These are phyloP conservation scores for Clarias laeviceps DNA, from an alignment of 2,797 vertebrate species.

Conservation along the genomic window DNA sequence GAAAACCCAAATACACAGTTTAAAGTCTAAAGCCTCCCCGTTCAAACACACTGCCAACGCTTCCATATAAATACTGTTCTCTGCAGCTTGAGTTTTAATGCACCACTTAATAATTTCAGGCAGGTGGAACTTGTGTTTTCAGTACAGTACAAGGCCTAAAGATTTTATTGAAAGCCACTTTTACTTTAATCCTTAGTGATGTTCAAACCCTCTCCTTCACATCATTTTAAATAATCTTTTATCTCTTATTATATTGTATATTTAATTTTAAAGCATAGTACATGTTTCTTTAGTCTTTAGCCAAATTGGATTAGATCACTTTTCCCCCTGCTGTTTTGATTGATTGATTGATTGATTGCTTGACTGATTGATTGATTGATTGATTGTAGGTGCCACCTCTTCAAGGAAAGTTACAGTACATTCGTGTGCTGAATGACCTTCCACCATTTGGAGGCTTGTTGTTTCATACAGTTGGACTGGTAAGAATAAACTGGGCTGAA, in stretches of 20 bases:
- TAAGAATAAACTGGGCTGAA: slow-evolving; percentile 66
- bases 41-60: too few relatives aligned
- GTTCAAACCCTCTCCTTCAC: background rate
- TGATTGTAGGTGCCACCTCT: slow-evolving; percentile 83
- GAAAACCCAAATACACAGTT: too few relatives aligned
- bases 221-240: background rate
- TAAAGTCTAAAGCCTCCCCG: too few relatives aligned
- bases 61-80: too few relatives aligned
- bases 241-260: background rate
- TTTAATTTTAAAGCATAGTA: background rate
- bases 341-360: background rate
- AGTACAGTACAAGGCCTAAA: background rate
- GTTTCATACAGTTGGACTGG: slow-evolving; percentile 96
- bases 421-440: slow-evolving; percentile 95
- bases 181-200: background rate
- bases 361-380: background rate
- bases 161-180: slow-evolving; percentile 2
- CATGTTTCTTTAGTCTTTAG: background rate
- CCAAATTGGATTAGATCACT: slow-evolving; percentile 60
- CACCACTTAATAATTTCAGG: background rate
- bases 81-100: background rate
- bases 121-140: background rate
- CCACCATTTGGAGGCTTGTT: slow-evolving; percentile 95
- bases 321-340: slow-evolving; percentile 67
- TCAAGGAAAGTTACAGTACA: slow-evolving; percentile 97